A percentile compares a stretch with the other conserved stretches of the same genome.
These are phyloP conservation scores for Nesidiocoris tenuis DNA, from an alignment of 2,888 invertebrate genomes.

Conservation along the genomic window DNA sequence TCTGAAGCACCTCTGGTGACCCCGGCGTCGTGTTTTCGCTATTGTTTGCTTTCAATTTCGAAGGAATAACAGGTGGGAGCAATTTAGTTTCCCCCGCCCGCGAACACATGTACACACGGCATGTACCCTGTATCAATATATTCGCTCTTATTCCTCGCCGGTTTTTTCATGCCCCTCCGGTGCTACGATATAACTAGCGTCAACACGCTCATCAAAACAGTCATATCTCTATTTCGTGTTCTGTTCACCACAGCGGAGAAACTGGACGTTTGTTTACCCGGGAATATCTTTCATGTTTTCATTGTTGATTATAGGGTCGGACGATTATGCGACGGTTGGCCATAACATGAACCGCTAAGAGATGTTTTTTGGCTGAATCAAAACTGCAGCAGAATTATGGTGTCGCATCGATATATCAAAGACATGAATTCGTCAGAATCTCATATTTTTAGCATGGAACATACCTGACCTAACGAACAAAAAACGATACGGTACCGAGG, in stretches of 20 bases:
- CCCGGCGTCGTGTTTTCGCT: conserved; percentile 30
- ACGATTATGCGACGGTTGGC: no score
- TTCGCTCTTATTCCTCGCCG: neutral
- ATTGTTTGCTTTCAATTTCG: conserved; percentile 39
- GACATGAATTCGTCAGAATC: no score
- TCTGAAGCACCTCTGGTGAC: neutral
- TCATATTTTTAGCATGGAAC: no score
- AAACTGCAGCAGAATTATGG: no score
- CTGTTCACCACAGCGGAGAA: neutral
- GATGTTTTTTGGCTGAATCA: no score
- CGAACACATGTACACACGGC: neutral
- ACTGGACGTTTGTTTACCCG: neutral
- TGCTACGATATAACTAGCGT: neutral
- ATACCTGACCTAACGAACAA: no score
- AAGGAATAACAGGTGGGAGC: conserved; percentile 37
- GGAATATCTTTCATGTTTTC: no score
- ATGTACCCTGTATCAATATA: neutral
- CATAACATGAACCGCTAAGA: no score
- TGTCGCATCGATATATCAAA: no score
- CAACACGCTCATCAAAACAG: neutral
- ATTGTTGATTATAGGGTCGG: no score
- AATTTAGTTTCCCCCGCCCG: conserved; percentile 14
- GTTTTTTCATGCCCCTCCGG: neutral
- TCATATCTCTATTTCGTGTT: neutral
- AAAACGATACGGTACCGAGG: no score